Evolutionary conservation across 2,797 vertebrate genomes (phyloP), one percentile per base, ranked within the genome.

Genomic region (Poecilia velifera): DNA sequence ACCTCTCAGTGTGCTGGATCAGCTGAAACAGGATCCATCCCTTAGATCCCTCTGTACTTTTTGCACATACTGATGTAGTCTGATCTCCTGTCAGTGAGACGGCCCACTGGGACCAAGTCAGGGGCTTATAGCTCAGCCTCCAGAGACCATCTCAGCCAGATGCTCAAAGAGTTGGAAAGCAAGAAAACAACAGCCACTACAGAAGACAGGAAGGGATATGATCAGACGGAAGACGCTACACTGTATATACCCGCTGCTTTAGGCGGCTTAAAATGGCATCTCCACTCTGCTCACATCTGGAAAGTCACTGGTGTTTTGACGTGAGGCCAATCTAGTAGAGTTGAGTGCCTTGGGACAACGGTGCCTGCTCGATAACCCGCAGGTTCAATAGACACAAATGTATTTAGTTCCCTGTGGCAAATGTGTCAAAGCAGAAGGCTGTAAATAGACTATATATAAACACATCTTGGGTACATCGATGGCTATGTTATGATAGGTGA

Each of bases 11-110:
- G 88, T 94, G 94, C 95, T 93, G 91, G 90, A 95, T 96, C 95
- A 96, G 95, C 95, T 94, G 95, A 96, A 96, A 96, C 91, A 83
- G 86, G 94, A 96, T 93, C 94, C 91, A 87, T 91, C 86, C 88
- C 88, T 93, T 87, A 93, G 93, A 94, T 94, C 93, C 90, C 46
- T 45, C 87, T 90, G 93, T 91, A 92, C 93, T 90, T 92, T 93
- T 94, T 90, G 89, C 90, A 91, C 93, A 93, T 91, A 94, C 93
- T 94, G 93, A 95, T 91, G 91, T 90, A 93, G 92, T 88, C 94
- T 94, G 94, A 95, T 95, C 94, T 92, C 87, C 91, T 90, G 93
- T 94, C 93, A 93, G 92, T 82, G 90, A 94, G 93, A 90, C 73
- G 78, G 90, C 90, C 93, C 89, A 89, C 86, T 87, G 91, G 87